Conservation (phyloP, 2,888 invertebrate genomes). For the Habrosyne pyritoides region DNA sequence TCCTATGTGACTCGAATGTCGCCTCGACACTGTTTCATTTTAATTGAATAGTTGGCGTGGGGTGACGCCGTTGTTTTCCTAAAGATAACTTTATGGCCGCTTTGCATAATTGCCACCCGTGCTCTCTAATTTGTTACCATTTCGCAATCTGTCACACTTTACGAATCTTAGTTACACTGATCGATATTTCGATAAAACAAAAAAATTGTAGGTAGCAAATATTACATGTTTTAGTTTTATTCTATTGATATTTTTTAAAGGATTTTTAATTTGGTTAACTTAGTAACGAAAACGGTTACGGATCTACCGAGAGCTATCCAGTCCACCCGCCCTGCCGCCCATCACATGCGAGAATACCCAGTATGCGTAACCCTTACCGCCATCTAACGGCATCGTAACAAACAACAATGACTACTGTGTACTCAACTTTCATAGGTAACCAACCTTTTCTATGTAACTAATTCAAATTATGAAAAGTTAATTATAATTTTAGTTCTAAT, state of each 20-base stretch:
- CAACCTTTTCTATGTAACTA: not conserved
- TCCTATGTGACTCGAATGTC: slow-evolving; percentile 79
- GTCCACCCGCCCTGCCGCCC: not conserved
- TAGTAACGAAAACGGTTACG: no score
- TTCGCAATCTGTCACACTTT: slow-evolving; percentile 76
- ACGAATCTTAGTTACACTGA: slow-evolving; percentile 25
- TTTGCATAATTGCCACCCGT: slow-evolving; percentile 78
- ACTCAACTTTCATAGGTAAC: slow-evolving; percentile 20
- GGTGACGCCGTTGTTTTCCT: slow-evolving; percentile 73
- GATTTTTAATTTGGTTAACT: no score
- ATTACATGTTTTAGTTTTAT: no score
- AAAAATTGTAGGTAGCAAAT: no score
- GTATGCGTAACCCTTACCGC: slow-evolving; percentile 49
- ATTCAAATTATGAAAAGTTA: no score
- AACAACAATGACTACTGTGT: slow-evolving; percentile 43
- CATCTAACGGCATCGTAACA: slow-evolving; percentile 57
- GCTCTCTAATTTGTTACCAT: slow-evolving; percentile 75
- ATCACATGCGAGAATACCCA: not conserved
- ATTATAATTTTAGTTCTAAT: no score
- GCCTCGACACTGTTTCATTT: slow-evolving; percentile 73
- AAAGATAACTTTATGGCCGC: slow-evolving; percentile 77
- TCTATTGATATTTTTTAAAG: no score
- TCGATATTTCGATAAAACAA: not conserved
- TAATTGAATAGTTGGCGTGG: slow-evolving; percentile 81
- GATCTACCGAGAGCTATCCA: not conserved